phyloP scores from a whole-genome alignment of 2,888 invertebrate genomes.

The Eupelmus urozonus region DNA sequence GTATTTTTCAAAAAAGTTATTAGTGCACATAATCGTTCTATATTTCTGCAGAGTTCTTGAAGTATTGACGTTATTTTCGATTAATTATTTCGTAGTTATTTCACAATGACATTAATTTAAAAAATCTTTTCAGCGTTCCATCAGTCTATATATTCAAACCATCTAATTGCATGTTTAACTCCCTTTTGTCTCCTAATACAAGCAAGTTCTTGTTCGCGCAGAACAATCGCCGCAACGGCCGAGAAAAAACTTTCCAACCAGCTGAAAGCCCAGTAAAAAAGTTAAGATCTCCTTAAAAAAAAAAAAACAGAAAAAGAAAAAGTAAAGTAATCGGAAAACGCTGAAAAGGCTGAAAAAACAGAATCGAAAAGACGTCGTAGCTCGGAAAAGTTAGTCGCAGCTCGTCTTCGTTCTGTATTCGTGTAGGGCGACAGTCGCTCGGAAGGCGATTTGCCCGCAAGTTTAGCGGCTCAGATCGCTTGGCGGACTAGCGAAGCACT shows the following conservation, averaged over 20 bases:
- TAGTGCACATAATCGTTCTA: too few relatives aligned
- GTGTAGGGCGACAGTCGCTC: slow-evolving; percentile 65
- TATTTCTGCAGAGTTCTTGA: too few relatives aligned
- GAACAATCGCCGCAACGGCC: not conserved
- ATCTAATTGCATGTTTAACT: too few relatives aligned
- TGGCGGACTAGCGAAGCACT: slow-evolving; percentile 48
- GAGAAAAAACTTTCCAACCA: not conserved
- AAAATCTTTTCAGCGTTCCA: too few relatives aligned
- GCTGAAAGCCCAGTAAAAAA: not conserved
- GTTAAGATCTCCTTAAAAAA: not conserved
- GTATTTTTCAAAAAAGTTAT: too few relatives aligned
- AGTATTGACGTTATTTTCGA: too few relatives aligned
- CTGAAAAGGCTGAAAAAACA: slow-evolving; percentile 52
- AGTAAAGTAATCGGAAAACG: not conserved
- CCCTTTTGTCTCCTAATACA: too few relatives aligned
- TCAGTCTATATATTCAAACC: too few relatives aligned
- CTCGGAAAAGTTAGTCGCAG: slow-evolving; percentile 27
- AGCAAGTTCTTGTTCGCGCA: not conserved
- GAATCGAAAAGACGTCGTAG: slow-evolving; percentile 54
- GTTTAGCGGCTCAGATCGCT: slow-evolving; percentile 69
- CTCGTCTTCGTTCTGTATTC: slow-evolving; percentile 70
- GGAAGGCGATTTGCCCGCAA: slow-evolving; percentile 75
- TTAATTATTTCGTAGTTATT: too few relatives aligned
- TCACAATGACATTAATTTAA: too few relatives aligned
- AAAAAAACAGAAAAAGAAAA: not conserved